Conservation (phyloP, 2,797 vertebrate genomes). For the Botia almorhae region DNA sequence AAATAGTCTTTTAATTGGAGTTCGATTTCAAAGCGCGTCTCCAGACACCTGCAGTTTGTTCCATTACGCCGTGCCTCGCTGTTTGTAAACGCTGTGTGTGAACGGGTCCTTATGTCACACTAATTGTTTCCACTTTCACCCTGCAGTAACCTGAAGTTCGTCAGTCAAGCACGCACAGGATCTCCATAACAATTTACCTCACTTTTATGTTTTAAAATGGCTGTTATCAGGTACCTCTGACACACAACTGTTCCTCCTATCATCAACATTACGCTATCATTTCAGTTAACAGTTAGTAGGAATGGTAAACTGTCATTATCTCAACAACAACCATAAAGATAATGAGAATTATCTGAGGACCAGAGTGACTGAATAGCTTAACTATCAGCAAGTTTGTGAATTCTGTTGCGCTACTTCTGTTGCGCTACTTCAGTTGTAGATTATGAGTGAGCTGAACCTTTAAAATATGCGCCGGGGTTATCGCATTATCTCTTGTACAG, state of each 20-base stretch:
- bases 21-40: not conserved
- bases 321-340: not conserved
- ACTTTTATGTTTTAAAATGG: slow-evolving; percentile 1
- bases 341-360: not conserved
- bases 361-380: slow-evolving; percentile 1
- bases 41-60: not conserved
- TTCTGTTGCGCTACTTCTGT: not conserved
- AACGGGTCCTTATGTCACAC: no score
- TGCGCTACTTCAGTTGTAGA: not conserved
- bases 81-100: no score
- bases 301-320: not conserved
- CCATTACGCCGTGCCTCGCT: not conserved
- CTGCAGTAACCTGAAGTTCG: not conserved
- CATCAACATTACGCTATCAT: not conserved
- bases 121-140: not conserved
- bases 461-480: not conserved
- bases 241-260: slow-evolving; percentile 13
- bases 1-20: not conserved
- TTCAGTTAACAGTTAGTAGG: not conserved
- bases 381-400: not conserved
- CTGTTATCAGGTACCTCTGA: not conserved
- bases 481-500: not conserved
- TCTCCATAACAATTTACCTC: not conserved
- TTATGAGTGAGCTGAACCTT: not conserved
- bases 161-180: not conserved